These are phyloP conservation scores for Aphidius ervi DNA, from an alignment of 1,140 invertebrate genomes.

Conservation along the genomic window DNA sequence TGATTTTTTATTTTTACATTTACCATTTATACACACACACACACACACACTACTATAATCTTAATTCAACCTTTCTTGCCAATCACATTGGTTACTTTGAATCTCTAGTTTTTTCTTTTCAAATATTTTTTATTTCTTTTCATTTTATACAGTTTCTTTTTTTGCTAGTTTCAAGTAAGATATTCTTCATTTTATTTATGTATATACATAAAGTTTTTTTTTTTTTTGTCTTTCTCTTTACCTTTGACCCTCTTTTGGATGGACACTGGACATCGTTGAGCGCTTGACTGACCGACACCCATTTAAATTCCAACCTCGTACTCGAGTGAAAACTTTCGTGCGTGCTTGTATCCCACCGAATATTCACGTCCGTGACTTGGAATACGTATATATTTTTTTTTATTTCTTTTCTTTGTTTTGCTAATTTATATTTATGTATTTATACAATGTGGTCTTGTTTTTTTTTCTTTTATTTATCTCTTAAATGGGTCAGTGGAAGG, in stretches of 20 bases:
- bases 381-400: slow-evolving; percentile 2
- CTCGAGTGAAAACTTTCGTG: slow-evolving; percentile 18
- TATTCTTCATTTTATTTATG: not conserved
- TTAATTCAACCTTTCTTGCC: slow-evolving; percentile 24
- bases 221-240: slow-evolving; percentile 13
- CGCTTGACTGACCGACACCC: slow-evolving; percentile 20
- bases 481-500: no score
- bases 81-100: slow-evolving; percentile 35
- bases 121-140: slow-evolving; percentile 19
- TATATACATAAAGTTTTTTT: slow-evolving; percentile 6
- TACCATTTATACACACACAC: slow-evolving; percentile 5
- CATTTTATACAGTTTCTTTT: slow-evolving; percentile 4
- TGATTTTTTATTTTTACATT: slow-evolving; percentile 7
- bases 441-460: slow-evolving; percentile 6
- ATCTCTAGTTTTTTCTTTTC: slow-evolving; percentile 24
- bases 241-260: slow-evolving; percentile 8
- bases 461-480: not conserved
- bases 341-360: slow-evolving; percentile 6
- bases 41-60: slow-evolving; percentile 13
- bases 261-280: not conserved
- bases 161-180: not conserved
- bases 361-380: not conserved
- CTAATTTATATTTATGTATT: not conserved
- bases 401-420: not conserved
- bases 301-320: slow-evolving; percentile 25